Percentiles rank a stretch among this genome's conserved stretches.
phyloP scores from a whole-genome alignment of 1,140 invertebrate genomes.

The Temnothorax longispinosus region DNA sequence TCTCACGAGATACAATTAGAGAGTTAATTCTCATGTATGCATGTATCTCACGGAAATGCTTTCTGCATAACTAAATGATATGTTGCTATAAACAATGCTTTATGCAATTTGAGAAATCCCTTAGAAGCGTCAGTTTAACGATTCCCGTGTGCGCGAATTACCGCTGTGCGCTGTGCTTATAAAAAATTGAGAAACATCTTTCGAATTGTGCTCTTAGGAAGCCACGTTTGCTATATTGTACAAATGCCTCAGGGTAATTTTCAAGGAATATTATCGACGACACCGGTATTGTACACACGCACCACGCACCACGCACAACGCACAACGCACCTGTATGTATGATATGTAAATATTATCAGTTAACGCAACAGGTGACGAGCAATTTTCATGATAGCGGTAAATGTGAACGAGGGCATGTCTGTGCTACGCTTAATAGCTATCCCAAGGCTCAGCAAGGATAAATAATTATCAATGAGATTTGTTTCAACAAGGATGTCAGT shows the following conservation, averaged over 20 bases:
- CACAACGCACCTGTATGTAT: slow-evolving; percentile 5
- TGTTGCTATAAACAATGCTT: slow-evolving; percentile 30
- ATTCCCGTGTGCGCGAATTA: slow-evolving; percentile 13
- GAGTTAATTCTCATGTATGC: slow-evolving; percentile 36
- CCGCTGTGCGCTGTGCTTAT: not conserved
- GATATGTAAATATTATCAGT: slow-evolving; percentile 21
- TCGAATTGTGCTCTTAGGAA: not conserved
- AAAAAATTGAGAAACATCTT: not conserved
- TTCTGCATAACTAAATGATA: slow-evolving; percentile 23
- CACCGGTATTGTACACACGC: not conserved
- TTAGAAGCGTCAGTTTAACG: slow-evolving; percentile 29
- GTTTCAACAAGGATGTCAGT: not conserved
- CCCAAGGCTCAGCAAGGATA: slow-evolving; percentile 6
- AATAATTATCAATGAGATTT: slow-evolving; percentile 5
- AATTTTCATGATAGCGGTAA: not conserved
- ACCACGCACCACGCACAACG: not conserved
- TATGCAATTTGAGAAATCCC: slow-evolving; percentile 35
- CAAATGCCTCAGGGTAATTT: not conserved
- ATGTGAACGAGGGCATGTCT: not conserved
- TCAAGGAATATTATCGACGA: not conserved
- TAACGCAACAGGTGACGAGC: not conserved
- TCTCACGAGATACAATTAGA: slow-evolving; percentile 16
- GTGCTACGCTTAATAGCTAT: not conserved
- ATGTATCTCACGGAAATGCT: slow-evolving; percentile 20
- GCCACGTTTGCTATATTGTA: not conserved